Evolutionary conservation across 2,797 vertebrate species (phyloP), one percentile per base, ranked within the genome.

Genomic region (Hafferia zeledoni): DNA sequence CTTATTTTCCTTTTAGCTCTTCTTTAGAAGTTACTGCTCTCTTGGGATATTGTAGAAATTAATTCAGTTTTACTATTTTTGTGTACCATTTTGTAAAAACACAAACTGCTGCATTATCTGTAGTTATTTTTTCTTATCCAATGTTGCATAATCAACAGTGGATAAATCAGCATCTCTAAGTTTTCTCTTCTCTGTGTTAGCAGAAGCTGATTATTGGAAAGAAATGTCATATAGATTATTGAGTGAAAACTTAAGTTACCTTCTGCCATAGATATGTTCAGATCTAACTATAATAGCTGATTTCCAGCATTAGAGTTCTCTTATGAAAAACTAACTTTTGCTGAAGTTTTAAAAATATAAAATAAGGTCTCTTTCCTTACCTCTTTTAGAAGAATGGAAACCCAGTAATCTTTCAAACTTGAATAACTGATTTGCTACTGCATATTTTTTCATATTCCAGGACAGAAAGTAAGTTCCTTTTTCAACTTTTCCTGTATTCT

Each of bases 61-160:
- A 90, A 79, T 94, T 94, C 69, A 90, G 35, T 35, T 92, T 82
- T 87, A 67, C 50, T 72, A 33, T 83, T 93, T 95, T 84, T 77
- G n/a, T 43, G 64, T 46, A 44, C 14, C 16, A 25, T 81, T 90
- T 83, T 60, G 63, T 80, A 83, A 83, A 69, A 72, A 4, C 31
- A 89, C 25, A 82, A 83, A 82, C 28, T 57, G 20, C 82, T 82
- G 27, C 23, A 11, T 41, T 89, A 46, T 31, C 61, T 84, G 24
- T 74, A 89, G 65, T 87, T 83, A 60, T 52, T 93, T 84, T 86
- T 89, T 72, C n/a, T 37, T 80, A n/a, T 81, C 68, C 30, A 18
- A 16, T 78, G 14, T 60, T 89, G 23, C 8, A 2, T 67, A 83
- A 78, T 50, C 56, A 68, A 78, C 52, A 67, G n/a, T 23, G 50